Percentiles rank a stretch among this genome's conserved stretches.
phyloP scores from a whole-genome alignment of 2,113 vertebrate species.

The Phyllostomus hastatus region DNA sequence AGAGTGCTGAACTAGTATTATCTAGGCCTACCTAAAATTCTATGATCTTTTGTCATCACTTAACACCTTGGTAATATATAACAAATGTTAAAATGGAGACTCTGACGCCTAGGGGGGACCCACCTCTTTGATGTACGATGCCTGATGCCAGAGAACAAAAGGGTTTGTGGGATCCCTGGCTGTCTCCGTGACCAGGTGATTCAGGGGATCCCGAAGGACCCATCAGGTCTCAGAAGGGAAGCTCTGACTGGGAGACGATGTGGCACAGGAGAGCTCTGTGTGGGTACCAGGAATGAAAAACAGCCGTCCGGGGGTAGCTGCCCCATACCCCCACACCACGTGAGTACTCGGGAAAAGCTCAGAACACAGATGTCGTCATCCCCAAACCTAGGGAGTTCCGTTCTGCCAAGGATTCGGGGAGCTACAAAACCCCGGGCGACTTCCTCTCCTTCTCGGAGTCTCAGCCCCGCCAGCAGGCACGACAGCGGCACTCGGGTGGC shows the following conservation, averaged over 20 bases:
- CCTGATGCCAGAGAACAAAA: background rate
- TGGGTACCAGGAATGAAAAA: background rate
- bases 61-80: background rate
- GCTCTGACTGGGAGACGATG: background rate
- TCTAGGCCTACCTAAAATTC: background rate
- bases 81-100: background rate
- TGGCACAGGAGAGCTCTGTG: background rate
- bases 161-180: background rate
- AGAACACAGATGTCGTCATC: accelerated
- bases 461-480: background rate
- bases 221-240: background rate
- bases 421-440: background rate
- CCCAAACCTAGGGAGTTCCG: background rate
- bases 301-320: background rate
- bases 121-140: background rate
- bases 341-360: background rate
- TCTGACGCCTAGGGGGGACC: background rate
- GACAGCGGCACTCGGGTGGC: accelerated
- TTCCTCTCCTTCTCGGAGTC: background rate
- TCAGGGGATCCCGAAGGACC: background rate
- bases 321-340: background rate
- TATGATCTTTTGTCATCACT: background rate
- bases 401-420: background rate
- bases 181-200: background rate
- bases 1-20: background rate